Evolutionary conservation across 2,113 vertebrate genomes (phyloP).

Genomic region (Brachypteracias leptosomus): DNA sequence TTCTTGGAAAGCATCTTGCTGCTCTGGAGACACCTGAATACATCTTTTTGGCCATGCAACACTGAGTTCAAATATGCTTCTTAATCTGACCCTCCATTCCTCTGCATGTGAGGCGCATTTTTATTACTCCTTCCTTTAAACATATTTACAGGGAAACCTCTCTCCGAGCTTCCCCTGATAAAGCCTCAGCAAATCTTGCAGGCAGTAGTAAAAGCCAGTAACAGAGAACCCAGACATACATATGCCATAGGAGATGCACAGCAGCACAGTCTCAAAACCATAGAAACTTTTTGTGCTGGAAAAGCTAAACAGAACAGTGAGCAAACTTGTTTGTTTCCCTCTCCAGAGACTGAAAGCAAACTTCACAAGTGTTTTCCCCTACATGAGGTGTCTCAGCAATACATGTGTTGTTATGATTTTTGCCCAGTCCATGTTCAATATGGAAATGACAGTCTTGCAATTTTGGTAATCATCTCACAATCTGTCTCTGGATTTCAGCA

Average conservation of each 20-base stretch:
- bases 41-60: background rate
- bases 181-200: background rate
- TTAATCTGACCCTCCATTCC: background rate
- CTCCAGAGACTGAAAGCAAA: slow-evolving; percentile 12
- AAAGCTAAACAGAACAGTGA: slow-evolving; percentile 14
- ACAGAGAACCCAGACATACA: background rate
- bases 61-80: background rate
- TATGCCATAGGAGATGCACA: background rate
- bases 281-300: slow-evolving; percentile 30
- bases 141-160: background rate
- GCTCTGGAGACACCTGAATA: background rate
- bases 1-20: background rate
- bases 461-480: slow-evolving; percentile 70
- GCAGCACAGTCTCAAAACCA: background rate
- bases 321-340: slow-evolving; percentile 58
- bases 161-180: background rate
- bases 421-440: slow-evolving; percentile 48
- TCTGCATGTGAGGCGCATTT: background rate
- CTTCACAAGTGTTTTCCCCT: slow-evolving; percentile 37
- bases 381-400: slow-evolving; percentile 21
- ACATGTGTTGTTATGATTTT: slow-evolving; percentile 28
- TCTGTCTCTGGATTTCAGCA: slow-evolving; percentile 53
- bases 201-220: background rate
- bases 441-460: slow-evolving; percentile 66
- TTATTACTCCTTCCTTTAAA: background rate